Base-by-base conservation (phyloP, 2,113 vertebrate species). In the Pionites leucogaster region DNA sequence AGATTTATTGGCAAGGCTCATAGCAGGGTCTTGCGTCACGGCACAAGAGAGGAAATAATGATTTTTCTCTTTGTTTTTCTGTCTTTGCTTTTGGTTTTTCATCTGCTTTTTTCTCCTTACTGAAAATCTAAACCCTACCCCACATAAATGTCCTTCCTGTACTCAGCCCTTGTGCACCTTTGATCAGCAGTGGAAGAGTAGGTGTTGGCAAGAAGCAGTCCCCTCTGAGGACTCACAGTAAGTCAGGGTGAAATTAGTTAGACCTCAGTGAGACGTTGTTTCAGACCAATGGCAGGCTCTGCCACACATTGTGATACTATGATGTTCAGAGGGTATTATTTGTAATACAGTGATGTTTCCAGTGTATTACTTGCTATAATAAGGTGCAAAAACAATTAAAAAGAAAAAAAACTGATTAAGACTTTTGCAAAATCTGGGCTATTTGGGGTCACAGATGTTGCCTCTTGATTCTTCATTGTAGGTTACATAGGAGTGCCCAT, bases 261-360 rank as follows among this genome's bases (percentile, higher is more conserved):
- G 19, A 69, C 10, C 39, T 81, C n/a, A 44, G 4, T 1, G 3
- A 22, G 49, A 23, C 3, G 1, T 52, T 59, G 64, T 65, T 46
- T 31, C 44, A 20, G 79, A 17, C 55, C 59, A 64, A 52, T 59
- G 11, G 29, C 47, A 68, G 41, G 31, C 39, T 39, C 55, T 53
- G n/a, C 31, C 47, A 19, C 42, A 22, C 42, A 17, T 13, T 2
- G 3, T 31, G 31, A 19, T 42, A 13, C 3, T 0, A 0, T 47
- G 35, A 41, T 53, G 17, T 65, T 69, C 27, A 46, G 39, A 55
- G 13, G 24, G 22, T 29, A 31, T 31, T 80, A 77, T 74, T 55
- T 2, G 2, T n/a, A 28, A 23, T n/a, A 13, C 3, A 0, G 0
- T 42, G 33, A 41, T 49, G 19, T 65, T 69, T 33, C 44, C 44